These are phyloP conservation scores for Menidia beryllina DNA, from an alignment of 2,113 vertebrate species.

Conservation along the genomic window DNA sequence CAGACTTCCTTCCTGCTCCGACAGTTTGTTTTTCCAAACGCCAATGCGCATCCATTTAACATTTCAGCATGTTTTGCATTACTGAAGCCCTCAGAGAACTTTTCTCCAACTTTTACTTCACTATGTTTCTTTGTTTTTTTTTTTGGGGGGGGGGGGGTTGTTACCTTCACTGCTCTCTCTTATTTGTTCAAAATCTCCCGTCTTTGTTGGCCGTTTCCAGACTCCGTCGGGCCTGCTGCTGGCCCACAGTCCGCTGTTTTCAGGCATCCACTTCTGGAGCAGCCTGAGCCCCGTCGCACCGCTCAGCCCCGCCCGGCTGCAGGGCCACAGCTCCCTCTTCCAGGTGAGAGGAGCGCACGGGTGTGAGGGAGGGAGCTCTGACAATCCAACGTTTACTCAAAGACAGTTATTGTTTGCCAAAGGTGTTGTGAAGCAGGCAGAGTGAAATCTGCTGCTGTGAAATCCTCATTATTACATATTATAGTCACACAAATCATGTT, in stretches of 20 bases:
- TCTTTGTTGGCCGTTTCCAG: constrained; percentile 73
- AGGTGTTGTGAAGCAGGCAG: constrained; percentile 8
- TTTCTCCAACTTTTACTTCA: constrained; percentile 12
- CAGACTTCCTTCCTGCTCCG: constrained; percentile 79
- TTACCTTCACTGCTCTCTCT: constrained; percentile 26
- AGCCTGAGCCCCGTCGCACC: constrained; percentile 94
- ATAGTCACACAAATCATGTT: background rate
- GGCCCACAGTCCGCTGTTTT: constrained; percentile 92
- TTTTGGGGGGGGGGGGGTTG: constrained; percentile 1
- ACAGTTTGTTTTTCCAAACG: constrained; percentile 76
- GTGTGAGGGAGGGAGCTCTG: background rate
- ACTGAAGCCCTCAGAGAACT: constrained; percentile 35
- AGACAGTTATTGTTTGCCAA: constrained; percentile 30
- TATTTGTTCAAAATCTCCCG: constrained; percentile 35
- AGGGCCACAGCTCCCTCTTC: constrained; percentile 92
- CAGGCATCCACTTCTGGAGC: constrained; percentile 98
- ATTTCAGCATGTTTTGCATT: constrained; percentile 64
- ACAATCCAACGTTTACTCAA: background rate
- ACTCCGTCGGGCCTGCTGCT: constrained; percentile 92
- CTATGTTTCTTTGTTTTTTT: constrained; percentile 1
- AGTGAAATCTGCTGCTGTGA: constrained; percentile 21
- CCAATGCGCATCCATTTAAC: constrained; percentile 65
- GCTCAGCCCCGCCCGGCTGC: constrained; percentile 94
- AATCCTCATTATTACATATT: constrained; percentile 10
- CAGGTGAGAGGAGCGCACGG: constrained; percentile 84